Percentiles rank a stretch among this genome's conserved stretches.
These are phyloP conservation scores for Leptopterna dolabrata DNA, from an alignment of 2,888 invertebrate species.

Conservation along the genomic window DNA sequence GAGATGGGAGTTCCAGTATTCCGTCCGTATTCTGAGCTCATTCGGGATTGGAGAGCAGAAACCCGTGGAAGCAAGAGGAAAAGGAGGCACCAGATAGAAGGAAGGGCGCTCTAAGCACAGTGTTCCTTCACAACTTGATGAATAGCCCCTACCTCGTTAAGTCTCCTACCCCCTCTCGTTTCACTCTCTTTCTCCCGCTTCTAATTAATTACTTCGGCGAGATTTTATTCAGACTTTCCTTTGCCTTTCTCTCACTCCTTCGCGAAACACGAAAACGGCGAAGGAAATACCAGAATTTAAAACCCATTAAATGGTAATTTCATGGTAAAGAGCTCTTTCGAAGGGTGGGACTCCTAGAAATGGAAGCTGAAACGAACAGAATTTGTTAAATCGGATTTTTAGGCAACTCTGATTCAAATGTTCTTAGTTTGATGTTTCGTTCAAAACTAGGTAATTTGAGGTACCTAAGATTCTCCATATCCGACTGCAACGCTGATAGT, in stretches of 20 bases:
- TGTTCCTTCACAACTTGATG: constrained; percentile 56
- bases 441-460: too few species aligned
- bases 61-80: background rate
- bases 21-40: background rate
- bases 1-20: constrained; percentile 47
- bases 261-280: background rate
- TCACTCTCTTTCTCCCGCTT: background rate
- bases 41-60: constrained; percentile 9
- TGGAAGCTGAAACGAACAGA: background rate
- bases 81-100: background rate
- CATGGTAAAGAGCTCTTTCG: constrained; percentile 37
- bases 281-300: constrained; percentile 51
- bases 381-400: background rate
- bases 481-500: too few species aligned
- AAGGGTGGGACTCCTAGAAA: background rate
- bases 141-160: constrained; percentile 55
- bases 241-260: background rate
- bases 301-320: constrained; percentile 55
- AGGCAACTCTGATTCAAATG: background rate
- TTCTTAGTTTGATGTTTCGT: too few species aligned
- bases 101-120: constrained; percentile 27
- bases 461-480: too few species aligned
- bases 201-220: constrained; percentile 54
- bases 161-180: constrained; percentile 12
- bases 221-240: constrained; percentile 49